Evolutionary conservation across 2,797 vertebrate species (phyloP).

Genomic region (Setipinna tenuifilis): DNA sequence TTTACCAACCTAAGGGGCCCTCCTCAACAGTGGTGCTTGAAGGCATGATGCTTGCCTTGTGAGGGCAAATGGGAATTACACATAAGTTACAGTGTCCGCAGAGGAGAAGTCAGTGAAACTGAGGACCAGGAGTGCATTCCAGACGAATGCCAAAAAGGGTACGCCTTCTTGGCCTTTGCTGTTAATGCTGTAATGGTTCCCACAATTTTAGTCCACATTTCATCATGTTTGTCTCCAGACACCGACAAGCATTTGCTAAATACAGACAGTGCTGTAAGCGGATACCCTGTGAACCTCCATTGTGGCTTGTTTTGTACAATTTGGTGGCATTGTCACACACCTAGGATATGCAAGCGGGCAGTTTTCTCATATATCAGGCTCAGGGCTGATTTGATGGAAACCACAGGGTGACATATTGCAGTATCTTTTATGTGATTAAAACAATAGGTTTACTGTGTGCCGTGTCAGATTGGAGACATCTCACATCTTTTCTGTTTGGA

Average conservation of each 20-base stretch:
- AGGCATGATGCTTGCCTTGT: too few relatives aligned
- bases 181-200: neutral
- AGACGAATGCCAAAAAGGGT: neutral
- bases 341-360: neutral
- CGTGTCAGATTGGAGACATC: neutral
- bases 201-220: neutral
- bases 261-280: neutral
- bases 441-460: conserved; percentile 14
- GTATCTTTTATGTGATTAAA: neutral
- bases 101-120: neutral
- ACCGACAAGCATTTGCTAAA: neutral
- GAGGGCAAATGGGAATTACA: too few relatives aligned
- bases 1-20: too few relatives aligned
- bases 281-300: neutral
- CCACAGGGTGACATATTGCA: neutral
- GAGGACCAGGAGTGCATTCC: neutral
- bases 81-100: neutral
- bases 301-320: neutral
- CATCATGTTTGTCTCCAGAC: neutral
- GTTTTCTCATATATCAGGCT: neutral
- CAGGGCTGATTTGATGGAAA: neutral
- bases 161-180: neutral
- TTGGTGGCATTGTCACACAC: neutral
- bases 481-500: neutral
- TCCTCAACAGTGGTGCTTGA: too few relatives aligned